Percentiles rank a stretch among this genome's conserved stretches.
These are phyloP conservation scores for Pangasianodon gigas DNA, from an alignment of 2,113 vertebrate species.

Conservation along the genomic window DNA sequence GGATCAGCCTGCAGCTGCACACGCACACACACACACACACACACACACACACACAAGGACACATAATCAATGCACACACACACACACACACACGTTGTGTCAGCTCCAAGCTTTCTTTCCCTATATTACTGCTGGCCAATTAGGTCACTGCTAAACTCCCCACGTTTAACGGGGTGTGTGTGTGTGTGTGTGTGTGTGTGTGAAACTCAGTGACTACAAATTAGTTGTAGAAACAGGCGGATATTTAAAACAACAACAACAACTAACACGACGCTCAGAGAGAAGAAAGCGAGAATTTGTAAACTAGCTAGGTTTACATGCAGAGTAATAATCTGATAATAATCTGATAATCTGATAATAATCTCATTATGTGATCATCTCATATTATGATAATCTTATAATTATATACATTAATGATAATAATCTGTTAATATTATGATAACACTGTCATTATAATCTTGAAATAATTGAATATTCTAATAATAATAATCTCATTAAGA, in stretches of 20 bases:
- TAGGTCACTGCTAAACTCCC: slow-evolving; percentile 68
- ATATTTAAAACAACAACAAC: background rate
- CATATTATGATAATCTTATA: background rate
- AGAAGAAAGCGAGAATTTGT: slow-evolving; percentile 5
- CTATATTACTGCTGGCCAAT: slow-evolving; percentile 55
- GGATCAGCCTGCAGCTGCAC: slow-evolving; percentile 17
- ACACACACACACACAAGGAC: background rate
- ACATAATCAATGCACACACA: too few relatives aligned
- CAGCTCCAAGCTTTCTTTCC: slow-evolving; percentile 41
- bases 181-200: slow-evolving; percentile 35
- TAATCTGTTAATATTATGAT: background rate
- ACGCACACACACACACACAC: slow-evolving; percentile 1
- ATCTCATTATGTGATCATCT: background rate
- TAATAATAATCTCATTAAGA: background rate
- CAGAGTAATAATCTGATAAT: background rate
- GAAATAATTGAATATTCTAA: background rate
- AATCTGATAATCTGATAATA: background rate
- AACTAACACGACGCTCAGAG: background rate
- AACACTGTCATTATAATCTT: background rate
- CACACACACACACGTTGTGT: background rate
- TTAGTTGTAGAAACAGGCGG: background rate
- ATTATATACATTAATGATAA: background rate
- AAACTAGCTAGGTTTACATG: background rate
- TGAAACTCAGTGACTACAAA: background rate
- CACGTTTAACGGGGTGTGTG: slow-evolving; percentile 50